A percentile compares a stretch with the other conserved stretches of the same genome.
These are phyloP conservation scores for Turdus rufiventris DNA, from an alignment of 2,113 vertebrate genomes.

Conservation along the genomic window DNA sequence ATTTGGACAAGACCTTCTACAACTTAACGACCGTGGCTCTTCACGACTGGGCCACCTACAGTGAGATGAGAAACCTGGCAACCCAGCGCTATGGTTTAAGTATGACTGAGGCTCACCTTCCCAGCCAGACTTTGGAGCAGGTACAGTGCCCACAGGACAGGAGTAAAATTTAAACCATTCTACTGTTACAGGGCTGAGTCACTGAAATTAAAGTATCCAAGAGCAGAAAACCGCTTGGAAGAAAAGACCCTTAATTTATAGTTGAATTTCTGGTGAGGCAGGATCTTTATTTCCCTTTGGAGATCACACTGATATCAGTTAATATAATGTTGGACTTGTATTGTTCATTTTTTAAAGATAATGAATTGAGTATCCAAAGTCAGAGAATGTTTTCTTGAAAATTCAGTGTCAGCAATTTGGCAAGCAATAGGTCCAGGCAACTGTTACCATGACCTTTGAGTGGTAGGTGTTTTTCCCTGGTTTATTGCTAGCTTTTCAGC, in stretches of 20 bases:
- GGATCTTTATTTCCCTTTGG: neutral
- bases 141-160: slow-evolving; percentile 58
- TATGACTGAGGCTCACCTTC: slow-evolving; percentile 97
- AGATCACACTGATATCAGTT: neutral
- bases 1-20: slow-evolving; percentile 98
- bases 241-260: neutral
- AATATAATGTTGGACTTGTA: neutral
- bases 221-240: neutral
- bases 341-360: neutral
- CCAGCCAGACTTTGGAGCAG: slow-evolving; percentile 98
- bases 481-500: neutral
- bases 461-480: neutral
- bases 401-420: neutral
- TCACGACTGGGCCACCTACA: slow-evolving; percentile 99
- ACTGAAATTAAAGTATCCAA: neutral
- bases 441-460: neutral
- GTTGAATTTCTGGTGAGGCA: neutral
- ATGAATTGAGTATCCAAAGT: neutral
- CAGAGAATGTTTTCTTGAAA: neutral
- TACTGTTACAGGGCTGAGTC: neutral
- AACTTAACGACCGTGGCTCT: slow-evolving; percentile 96
- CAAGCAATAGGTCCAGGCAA: neutral
- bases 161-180: neutral
- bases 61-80: slow-evolving; percentile 97
- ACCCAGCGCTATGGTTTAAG: slow-evolving; percentile 91